phyloP scores from a whole-genome alignment of 2,797 vertebrate species.

The Poeciliopsis gracilis region DNA sequence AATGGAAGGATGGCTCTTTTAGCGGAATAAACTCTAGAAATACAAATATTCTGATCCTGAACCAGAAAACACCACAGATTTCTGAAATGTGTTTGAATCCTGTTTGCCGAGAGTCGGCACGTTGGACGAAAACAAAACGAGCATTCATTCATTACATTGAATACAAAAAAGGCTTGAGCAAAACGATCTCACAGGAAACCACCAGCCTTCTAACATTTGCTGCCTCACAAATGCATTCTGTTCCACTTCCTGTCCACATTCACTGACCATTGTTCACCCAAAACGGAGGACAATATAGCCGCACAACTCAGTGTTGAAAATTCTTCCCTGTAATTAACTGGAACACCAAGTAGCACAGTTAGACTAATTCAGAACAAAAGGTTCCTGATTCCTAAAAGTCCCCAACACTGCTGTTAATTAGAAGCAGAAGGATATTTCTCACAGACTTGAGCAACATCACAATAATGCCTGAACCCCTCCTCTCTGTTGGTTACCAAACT shows the following conservation, averaged over 20 bases:
- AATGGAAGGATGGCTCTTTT: neutral
- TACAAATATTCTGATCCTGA: neutral
- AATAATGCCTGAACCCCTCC: constrained; percentile 31
- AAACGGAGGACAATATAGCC: constrained; percentile 36
- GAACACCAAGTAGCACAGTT: constrained; percentile 14
- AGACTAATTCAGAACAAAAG: constrained; percentile 26
- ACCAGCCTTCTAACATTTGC: constrained; percentile 27
- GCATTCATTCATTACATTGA: constrained; percentile 41
- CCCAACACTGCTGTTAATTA: constrained; percentile 37
- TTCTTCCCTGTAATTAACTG: constrained; percentile 1
- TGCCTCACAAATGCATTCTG: constrained; percentile 17
- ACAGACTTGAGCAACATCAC: constrained; percentile 32
- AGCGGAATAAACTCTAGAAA: neutral
- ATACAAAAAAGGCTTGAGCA: neutral
- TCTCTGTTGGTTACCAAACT: constrained; percentile 64
- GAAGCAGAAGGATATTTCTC: constrained; percentile 49
- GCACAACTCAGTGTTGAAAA: constrained; percentile 13
- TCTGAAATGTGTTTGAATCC: neutral
- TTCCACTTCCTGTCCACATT: constrained; percentile 22
- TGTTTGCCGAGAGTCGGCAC: constrained; percentile 15
- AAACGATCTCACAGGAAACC: constrained; percentile 51
- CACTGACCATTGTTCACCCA: constrained; percentile 46
- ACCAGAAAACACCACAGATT: neutral
- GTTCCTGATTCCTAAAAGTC: constrained; percentile 18
- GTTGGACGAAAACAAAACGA: constrained; percentile 45